These are phyloP conservation scores for Cavia porcellus DNA, from an alignment of 2,113 vertebrate genomes.

Conservation along the genomic window DNA sequence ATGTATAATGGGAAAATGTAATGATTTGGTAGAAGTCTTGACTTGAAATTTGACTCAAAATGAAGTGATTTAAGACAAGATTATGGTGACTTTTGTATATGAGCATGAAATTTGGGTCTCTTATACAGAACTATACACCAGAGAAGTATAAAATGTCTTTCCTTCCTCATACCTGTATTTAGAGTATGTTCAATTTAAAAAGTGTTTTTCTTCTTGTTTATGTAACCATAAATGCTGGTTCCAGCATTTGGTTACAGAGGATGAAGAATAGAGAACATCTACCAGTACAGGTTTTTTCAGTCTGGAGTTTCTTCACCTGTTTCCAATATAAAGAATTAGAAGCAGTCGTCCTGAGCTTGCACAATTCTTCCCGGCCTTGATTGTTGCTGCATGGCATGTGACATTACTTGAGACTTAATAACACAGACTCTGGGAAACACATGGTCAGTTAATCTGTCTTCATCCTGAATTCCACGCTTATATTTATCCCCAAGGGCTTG, in stretches of 20 bases:
- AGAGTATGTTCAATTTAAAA: background rate
- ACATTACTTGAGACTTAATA: background rate
- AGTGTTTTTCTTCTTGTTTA: background rate
- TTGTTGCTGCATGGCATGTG: background rate
- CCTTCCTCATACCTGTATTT: background rate
- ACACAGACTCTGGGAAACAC: background rate
- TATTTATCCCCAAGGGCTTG: background rate
- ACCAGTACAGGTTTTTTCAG: background rate
- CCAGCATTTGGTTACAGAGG: background rate
- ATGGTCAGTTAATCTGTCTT: background rate
- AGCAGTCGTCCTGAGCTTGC: background rate
- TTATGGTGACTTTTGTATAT: background rate
- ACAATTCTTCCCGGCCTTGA: background rate
- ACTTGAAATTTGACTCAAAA: background rate
- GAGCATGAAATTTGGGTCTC: background rate
- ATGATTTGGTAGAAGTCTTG: background rate
- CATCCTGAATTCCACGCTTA: background rate
- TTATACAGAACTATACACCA: background rate
- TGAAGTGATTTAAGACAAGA: background rate
- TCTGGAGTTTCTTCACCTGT: background rate
- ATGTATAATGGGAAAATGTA: background rate
- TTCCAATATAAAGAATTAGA: constrained; percentile 22
- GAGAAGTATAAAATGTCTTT: background rate
- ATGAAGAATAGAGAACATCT: background rate
- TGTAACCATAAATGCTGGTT: background rate